These are phyloP conservation scores for Trogon surrucura DNA, from an alignment of 2,113 vertebrate species.

Conservation along the genomic window DNA sequence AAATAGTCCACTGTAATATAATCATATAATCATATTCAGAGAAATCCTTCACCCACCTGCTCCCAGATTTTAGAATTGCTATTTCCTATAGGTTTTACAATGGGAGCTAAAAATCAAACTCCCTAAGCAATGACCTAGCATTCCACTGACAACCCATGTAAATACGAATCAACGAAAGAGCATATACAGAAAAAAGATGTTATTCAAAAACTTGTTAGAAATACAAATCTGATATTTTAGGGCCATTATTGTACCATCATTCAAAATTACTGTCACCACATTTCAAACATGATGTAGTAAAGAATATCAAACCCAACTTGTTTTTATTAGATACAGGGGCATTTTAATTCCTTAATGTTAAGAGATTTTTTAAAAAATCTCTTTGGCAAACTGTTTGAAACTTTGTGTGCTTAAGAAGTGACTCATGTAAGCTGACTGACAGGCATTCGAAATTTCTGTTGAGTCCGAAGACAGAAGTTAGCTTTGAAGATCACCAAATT, in stretches of 20 bases:
- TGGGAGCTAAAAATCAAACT: neutral
- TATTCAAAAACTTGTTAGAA: neutral
- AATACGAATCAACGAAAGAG: neutral
- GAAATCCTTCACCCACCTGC: neutral
- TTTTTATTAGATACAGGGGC: neutral
- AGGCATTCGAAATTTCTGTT: neutral
- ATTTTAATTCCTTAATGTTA: neutral
- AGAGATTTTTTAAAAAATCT: neutral
- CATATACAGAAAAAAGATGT: neutral
- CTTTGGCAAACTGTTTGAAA: neutral
- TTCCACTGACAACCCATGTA: neutral
- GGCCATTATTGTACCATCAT: neutral
- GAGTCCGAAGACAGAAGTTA: neutral
- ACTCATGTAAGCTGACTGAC: neutral
- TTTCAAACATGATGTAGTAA: neutral
- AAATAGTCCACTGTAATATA: neutral
- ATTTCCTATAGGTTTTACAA: neutral
- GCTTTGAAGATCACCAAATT: conserved; percentile 33
- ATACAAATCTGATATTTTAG: neutral
- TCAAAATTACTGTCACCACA: neutral
- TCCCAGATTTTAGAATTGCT: neutral
- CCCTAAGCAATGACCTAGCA: neutral
- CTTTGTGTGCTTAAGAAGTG: neutral
- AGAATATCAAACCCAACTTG: neutral
- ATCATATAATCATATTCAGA: neutral